These are phyloP conservation scores for Pseudanteris insignis DNA, from an alignment of 2,888 invertebrate species.

Conservation along the genomic window DNA sequence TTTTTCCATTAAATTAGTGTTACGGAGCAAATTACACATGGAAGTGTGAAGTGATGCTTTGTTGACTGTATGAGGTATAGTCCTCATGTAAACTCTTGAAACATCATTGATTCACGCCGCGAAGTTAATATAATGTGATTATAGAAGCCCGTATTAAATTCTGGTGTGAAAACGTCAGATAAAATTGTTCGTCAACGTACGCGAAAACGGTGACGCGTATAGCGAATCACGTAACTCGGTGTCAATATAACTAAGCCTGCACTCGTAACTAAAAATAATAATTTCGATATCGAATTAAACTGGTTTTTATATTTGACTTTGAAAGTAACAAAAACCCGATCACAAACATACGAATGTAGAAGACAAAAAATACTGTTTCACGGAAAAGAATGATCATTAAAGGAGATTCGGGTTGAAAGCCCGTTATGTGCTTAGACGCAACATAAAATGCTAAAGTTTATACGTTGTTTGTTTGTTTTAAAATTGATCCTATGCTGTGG, in stretches of 20 bases:
- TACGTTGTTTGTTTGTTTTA: constrained; percentile 10
- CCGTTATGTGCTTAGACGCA: too few relatives aligned
- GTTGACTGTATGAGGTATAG: constrained; percentile 15
- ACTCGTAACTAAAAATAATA: too few relatives aligned
- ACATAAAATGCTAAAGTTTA: too few relatives aligned
- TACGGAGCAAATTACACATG: constrained; percentile 29
- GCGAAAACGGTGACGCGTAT: background rate
- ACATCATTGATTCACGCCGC: constrained; percentile 20
- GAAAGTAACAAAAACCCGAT: too few relatives aligned
- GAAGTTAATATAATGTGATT: constrained; percentile 25
- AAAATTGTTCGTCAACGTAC: background rate
- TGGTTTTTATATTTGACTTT: too few relatives aligned
- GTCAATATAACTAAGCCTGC: too few relatives aligned
- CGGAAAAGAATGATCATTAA: too few relatives aligned
- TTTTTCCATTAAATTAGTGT: constrained; percentile 34
- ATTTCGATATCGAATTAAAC: too few relatives aligned
- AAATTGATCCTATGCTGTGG: too few relatives aligned
- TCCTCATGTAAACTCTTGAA: constrained; percentile 9
- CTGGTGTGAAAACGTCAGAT: constrained; percentile 4
- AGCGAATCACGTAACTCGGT: background rate
- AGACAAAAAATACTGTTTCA: too few relatives aligned
- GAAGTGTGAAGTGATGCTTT: constrained; percentile 24
- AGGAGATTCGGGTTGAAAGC: too few relatives aligned
- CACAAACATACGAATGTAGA: too few relatives aligned
- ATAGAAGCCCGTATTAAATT: constrained; percentile 21